phyloP scores from a whole-genome alignment of 2,113 vertebrate species.

The Aphelocoma coerulescens region DNA sequence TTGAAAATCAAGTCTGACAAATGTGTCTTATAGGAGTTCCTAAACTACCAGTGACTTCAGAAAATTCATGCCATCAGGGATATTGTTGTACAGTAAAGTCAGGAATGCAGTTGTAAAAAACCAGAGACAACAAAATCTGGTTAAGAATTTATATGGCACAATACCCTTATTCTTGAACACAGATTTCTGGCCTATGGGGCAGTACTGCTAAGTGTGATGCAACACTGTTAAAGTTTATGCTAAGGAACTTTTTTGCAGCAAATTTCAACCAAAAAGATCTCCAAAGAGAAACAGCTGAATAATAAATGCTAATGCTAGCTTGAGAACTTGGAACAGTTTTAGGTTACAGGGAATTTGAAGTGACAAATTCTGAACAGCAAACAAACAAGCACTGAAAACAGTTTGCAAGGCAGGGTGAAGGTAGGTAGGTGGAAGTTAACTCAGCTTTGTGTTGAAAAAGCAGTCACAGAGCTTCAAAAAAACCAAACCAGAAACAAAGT shows the following conservation, averaged over 20 bases:
- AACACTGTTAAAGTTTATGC: neutral
- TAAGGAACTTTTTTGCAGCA: neutral
- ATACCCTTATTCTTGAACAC: neutral
- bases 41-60: neutral
- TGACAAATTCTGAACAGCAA: neutral
- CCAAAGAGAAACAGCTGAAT: neutral
- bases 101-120: neutral
- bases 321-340: neutral
- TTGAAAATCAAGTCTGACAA: neutral
- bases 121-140: neutral
- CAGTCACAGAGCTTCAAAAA: neutral
- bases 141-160: neutral
- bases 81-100: neutral
- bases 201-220: neutral
- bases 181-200: neutral
- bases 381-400: neutral
- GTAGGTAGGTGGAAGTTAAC: neutral
- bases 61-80: neutral
- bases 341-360: neutral
- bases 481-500: neutral
- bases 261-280: neutral
- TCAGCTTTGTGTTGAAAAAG: neutral
- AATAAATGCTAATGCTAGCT: neutral
- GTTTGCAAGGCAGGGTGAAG: neutral
- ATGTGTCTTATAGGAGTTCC: accelerated